Percentiles rank a stretch among this genome's conserved stretches.
These are phyloP conservation scores for Epizoanthus rinbou DNA, from an alignment of 92 coral and sea anemone genomes.

Conservation along the genomic window DNA sequence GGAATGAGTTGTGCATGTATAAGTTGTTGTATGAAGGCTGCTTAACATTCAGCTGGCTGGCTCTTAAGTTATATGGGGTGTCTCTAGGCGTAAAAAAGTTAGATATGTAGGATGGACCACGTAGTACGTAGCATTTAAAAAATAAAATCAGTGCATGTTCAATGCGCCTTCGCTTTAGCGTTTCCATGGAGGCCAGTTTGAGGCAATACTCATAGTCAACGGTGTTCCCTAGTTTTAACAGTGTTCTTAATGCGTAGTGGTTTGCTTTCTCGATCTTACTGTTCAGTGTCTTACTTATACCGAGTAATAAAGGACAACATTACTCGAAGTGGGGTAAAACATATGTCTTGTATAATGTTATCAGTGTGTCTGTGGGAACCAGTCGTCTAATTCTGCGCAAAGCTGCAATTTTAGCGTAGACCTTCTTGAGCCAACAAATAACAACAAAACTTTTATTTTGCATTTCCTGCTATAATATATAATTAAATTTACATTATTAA, in stretches of 20 bases:
- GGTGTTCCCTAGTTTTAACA: conserved; percentile 31
- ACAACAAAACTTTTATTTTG: too few relatives aligned
- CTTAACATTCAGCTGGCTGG: conserved; percentile 19
- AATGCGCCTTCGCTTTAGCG: conserved; percentile 25
- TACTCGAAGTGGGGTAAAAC: conserved; percentile 41
- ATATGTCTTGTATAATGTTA: conserved; percentile 30
- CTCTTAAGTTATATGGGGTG: conserved; percentile 39
- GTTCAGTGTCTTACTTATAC: conserved; percentile 21
- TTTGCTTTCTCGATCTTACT: conserved; percentile 30
- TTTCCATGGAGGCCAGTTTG: conserved; percentile 25
- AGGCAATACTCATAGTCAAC: conserved; percentile 6
- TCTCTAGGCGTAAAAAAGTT: conserved; percentile 40
- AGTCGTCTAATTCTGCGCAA: conserved; percentile 24
- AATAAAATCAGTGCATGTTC: conserved; percentile 38
- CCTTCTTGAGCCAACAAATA: conserved; percentile 39
- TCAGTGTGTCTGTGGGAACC: conserved; percentile 34
- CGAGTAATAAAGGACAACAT: conserved; percentile 32
- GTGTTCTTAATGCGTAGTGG: conserved; percentile 34
- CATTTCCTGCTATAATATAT: too few relatives aligned
- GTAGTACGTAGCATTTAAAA: conserved; percentile 39
- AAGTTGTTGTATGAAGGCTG: conserved; percentile 24
- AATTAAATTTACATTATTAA: too few relatives aligned
- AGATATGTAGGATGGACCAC: conserved; percentile 43
- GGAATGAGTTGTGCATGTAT: conserved; percentile 39
- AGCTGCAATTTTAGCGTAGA: conserved; percentile 37